Conservation (phyloP, 2,113 vertebrate genomes). For the Alethe diademata region DNA sequence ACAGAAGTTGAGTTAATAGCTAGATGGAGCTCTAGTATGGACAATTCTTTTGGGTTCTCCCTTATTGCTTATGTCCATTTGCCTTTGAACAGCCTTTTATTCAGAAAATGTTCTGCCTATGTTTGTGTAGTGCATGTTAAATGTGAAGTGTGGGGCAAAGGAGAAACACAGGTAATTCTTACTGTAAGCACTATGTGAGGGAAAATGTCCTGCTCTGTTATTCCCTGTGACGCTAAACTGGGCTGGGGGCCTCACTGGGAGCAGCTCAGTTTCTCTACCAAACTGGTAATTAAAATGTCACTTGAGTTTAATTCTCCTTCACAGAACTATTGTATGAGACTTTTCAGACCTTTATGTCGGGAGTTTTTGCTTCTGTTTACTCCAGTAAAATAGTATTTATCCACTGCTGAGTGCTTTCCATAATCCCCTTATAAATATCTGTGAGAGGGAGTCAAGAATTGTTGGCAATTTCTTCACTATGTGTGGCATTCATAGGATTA, state of each 20-base stretch:
- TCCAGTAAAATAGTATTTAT: neutral
- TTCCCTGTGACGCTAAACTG: neutral
- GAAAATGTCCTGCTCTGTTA: neutral
- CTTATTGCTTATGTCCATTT: neutral
- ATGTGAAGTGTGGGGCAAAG: neutral
- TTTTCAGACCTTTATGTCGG: neutral
- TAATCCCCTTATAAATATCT: neutral
- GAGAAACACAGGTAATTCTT: neutral
- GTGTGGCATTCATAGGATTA: neutral
- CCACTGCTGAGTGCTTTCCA: neutral
- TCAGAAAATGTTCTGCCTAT: neutral
- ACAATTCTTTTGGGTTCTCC: neutral
- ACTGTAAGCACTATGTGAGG: neutral
- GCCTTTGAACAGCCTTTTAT: neutral
- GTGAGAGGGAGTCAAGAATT: neutral
- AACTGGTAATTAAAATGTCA: neutral
- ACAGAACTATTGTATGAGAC: neutral
- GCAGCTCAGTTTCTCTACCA: neutral
- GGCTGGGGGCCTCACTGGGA: neutral
- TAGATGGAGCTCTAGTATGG: conserved; percentile 35
- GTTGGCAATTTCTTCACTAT: neutral
- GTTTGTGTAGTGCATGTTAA: neutral
- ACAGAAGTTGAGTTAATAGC: neutral
- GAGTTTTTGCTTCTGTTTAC: neutral
- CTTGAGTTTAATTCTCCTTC: neutral